These are phyloP conservation scores for Morone saxatilis DNA, from an alignment of 2,113 vertebrate genomes.

Conservation along the genomic window DNA sequence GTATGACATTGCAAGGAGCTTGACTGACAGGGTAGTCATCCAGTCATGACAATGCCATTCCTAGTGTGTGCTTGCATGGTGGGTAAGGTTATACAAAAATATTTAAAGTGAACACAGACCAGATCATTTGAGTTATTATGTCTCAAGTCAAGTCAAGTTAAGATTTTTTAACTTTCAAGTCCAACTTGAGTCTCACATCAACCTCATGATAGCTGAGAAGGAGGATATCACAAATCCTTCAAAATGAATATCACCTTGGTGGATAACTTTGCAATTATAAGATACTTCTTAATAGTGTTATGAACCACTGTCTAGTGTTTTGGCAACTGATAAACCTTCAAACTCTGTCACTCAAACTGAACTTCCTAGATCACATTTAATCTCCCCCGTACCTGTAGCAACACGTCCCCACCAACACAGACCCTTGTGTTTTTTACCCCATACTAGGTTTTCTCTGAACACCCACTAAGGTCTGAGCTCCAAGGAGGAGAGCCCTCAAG, in stretches of 20 bases:
- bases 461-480: conserved; percentile 5
- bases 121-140: too few species aligned
- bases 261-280: not conserved
- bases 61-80: too few species aligned
- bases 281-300: not conserved
- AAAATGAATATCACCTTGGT: not conserved
- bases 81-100: too few species aligned
- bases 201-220: not conserved
- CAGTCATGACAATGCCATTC: too few species aligned
- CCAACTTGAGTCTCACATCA: too few species aligned
- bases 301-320: not conserved
- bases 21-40: too few species aligned
- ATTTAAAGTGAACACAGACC: too few species aligned
- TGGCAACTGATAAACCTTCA: not conserved
- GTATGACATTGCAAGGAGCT: too few species aligned
- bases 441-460: conserved; percentile 24
- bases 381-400: conserved; percentile 11
- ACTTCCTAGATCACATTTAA: not conserved
- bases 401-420: not conserved
- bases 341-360: not conserved
- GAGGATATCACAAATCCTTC: too few species aligned
- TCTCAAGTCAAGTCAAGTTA: too few species aligned
- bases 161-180: too few species aligned
- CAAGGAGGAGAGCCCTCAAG: conserved; percentile 45
- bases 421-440: not conserved